A percentile compares a stretch with the other conserved stretches of the same genome.
phyloP scores from a whole-genome alignment of 1,140 invertebrate species.

The Drosophila busckii region DNA sequence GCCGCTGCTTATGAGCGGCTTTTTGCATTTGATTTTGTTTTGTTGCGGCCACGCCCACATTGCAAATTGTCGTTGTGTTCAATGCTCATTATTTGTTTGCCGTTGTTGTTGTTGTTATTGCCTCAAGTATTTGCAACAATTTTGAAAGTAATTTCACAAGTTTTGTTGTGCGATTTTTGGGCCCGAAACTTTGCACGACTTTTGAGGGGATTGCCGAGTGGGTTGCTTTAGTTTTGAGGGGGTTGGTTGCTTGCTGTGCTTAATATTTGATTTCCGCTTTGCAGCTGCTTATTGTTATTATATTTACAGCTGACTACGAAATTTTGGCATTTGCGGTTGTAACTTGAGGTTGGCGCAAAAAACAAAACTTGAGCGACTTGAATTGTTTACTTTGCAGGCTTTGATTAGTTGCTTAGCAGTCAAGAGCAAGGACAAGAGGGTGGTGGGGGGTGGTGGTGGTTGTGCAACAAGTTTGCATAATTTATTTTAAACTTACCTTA shows the following conservation, averaged over 20 bases:
- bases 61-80: conserved; percentile 31
- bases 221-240: conserved; percentile 10
- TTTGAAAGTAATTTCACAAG: conserved; percentile 61
- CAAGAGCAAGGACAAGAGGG: too few relatives aligned
- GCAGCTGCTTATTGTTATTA: conserved; percentile 46
- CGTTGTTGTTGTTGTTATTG: conserved; percentile 17
- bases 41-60: conserved; percentile 25
- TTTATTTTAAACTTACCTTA: background rate
- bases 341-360: background rate
- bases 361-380: background rate
- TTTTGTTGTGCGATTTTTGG: conserved; percentile 55
- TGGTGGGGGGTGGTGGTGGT: too few relatives aligned
- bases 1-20: too few relatives aligned
- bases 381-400: background rate
- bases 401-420: too few relatives aligned
- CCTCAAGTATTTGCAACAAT: conserved; percentile 47
- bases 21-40: conserved; percentile 36
- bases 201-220: background rate
- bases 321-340: conserved; percentile 50
- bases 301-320: conserved; percentile 50
- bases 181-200: conserved; percentile 31
- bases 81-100: conserved; percentile 55
- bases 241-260: conserved; percentile 13
- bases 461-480: too few relatives aligned
- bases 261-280: conserved; percentile 20